Percentiles rank a stretch among this genome's conserved stretches.
phyloP scores from a whole-genome alignment of 2,113 vertebrate genomes.

The Neolamprologus caudopunctatus region DNA sequence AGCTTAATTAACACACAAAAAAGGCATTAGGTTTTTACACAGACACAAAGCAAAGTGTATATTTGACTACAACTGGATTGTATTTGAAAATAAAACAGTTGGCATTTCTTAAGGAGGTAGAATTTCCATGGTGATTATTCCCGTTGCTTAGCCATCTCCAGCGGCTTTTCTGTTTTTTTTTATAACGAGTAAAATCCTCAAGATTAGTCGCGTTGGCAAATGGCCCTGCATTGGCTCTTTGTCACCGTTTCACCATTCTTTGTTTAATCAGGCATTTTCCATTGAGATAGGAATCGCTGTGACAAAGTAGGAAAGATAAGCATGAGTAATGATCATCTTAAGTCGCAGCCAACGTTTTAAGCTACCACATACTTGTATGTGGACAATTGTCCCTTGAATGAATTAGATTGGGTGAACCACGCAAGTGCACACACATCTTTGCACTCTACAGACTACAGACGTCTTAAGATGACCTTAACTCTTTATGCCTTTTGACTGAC shows the following conservation, averaged over 20 bases:
- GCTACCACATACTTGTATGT: neutral
- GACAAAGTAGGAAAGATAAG: slow-evolving; percentile 39
- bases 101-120: slow-evolving; percentile 2
- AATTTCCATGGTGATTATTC: slow-evolving; percentile 29
- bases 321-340: slow-evolving; percentile 42
- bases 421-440: neutral
- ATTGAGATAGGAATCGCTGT: slow-evolving; percentile 36
- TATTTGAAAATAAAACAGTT: slow-evolving; percentile 7
- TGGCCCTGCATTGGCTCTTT: slow-evolving; percentile 17
- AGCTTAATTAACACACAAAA: slow-evolving; percentile 1
- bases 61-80: neutral
- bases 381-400: neutral
- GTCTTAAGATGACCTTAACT: neutral
- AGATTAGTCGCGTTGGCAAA: slow-evolving; percentile 42
- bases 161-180: neutral
- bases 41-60: neutral
- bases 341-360: slow-evolving; percentile 26
- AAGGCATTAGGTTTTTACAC: neutral
- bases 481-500: neutral
- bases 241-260: slow-evolving; percentile 40
- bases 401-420: neutral
- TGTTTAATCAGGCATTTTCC: slow-evolving; percentile 42
- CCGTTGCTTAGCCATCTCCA: slow-evolving; percentile 30
- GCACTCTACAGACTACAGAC: neutral
- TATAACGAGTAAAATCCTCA: slow-evolving; percentile 15